phyloP scores from a whole-genome alignment of 2,113 vertebrate genomes.

The Erinaceus europaeus region DNA sequence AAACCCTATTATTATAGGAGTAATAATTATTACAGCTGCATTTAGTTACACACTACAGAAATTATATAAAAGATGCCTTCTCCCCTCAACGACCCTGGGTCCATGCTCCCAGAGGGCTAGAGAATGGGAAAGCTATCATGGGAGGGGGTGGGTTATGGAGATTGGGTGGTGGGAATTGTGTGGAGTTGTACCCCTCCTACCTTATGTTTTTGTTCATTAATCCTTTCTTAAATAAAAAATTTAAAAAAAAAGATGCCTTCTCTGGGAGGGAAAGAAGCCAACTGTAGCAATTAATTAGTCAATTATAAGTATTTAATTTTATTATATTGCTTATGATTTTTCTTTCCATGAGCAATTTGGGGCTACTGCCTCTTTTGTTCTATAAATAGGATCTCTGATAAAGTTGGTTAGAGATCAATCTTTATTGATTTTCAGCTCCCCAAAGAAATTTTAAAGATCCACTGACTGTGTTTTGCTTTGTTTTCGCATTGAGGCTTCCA shows the following conservation, averaged over 20 bases:
- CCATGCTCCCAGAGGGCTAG: too few species aligned
- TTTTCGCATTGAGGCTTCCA: background rate
- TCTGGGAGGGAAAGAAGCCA: background rate
- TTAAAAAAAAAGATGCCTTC: constrained; percentile 24
- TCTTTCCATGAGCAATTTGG: constrained; percentile 26
- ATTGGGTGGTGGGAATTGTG: too few species aligned
- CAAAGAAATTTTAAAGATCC: background rate
- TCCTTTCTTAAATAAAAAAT: too few species aligned
- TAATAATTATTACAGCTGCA: constrained; percentile 64
- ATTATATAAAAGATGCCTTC: constrained; percentile 44
- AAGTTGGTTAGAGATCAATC: constrained; percentile 13
- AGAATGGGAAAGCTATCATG: too few species aligned
- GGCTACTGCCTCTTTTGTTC: background rate
- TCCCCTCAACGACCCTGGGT: too few species aligned
- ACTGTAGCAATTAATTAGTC: constrained; percentile 52
- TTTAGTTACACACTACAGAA: constrained; percentile 52
- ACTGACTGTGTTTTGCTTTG: background rate
- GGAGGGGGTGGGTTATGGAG: too few species aligned
- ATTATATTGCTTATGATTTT: constrained; percentile 49
- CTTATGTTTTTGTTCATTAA: too few species aligned
- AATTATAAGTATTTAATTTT: constrained; percentile 61
- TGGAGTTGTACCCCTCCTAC: too few species aligned
- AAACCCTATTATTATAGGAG: constrained; percentile 58
- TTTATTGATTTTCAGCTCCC: background rate
- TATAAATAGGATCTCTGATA: constrained; percentile 17